phyloP scores from a whole-genome alignment of 2,888 invertebrate genomes.

The Cheilosia urbana region DNA sequence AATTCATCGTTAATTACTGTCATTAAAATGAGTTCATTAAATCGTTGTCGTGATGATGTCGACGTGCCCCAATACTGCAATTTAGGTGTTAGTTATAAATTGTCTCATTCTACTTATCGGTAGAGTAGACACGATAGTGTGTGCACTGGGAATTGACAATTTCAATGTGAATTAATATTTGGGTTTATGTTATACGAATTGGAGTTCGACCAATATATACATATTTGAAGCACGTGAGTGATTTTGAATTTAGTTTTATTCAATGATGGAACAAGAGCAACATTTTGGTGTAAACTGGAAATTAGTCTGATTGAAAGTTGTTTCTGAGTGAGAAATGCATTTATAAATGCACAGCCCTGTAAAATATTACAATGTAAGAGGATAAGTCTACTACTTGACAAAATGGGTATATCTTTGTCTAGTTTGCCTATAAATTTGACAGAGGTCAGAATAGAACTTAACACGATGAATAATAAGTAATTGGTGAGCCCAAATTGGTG shows the following conservation, averaged over 20 bases:
- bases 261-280: background rate
- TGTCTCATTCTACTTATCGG: background rate
- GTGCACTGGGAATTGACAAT: conserved; percentile 20
- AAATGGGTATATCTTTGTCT: no score
- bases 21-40: conserved; percentile 51
- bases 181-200: conserved; percentile 1
- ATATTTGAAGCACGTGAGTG: background rate
- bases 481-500: no score
- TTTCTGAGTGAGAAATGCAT: no score
- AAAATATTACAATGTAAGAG: no score
- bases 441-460: no score
- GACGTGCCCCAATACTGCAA: conserved; percentile 24
- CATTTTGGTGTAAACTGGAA: background rate
- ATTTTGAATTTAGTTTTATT: background rate
- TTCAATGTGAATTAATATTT: conserved; percentile 25
- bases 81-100: conserved; percentile 33
- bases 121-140: background rate
- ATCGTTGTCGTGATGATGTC: conserved; percentile 4
- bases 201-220: background rate
- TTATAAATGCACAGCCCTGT: no score
- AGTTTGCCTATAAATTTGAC: no score
- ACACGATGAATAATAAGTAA: no score
- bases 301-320: no score
- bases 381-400: no score
- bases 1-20: conserved; percentile 58